Evolutionary conservation across 2,888 invertebrate genomes (phyloP), one percentile per base, ranked within the genome.

Genomic region (Brachycybe producta): DNA sequence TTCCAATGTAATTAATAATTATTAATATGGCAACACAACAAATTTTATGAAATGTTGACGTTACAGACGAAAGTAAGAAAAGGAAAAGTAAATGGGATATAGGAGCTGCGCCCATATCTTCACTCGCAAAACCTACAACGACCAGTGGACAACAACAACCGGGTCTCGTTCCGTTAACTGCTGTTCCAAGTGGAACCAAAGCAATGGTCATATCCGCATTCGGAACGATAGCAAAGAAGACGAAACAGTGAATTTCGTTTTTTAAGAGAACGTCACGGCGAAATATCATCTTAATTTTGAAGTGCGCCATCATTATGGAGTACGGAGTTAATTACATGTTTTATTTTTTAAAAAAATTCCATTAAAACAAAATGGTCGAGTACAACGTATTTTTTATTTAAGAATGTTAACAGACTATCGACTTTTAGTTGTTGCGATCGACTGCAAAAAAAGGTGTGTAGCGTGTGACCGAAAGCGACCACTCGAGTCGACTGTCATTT

Each of bases 51-150:
- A 11, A 8, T 30, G 17, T 41, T 24, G 23, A 17, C 26, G 5
- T 41, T 41, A 7, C 52, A 8, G 61, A 59, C 24, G 57, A 45
- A 19, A 60, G 57, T 28, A 57, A 58, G 26, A 63, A 61, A 50
- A 73, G 88, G 50, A 88, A 87, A 70, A 87, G 87, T 2, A 90
- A 90, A 67, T 90, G 90, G 90, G 88, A 90, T 69, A 84, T 86
- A 40, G 65, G 62, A 7, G 51, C 55, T 7, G 40, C 47, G 11
- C 56, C 56, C 19, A 30, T 50, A 17, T 28, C 49, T 8, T 46
- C 55, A 19, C 51, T 58, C 15, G 54, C 61, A 11, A 52, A 55
- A 24, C 56, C 61, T 24, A 72, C 74, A 50, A 74, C 74, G 0
- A 67, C 65, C 26, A 52, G 61, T 15, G 56, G 23, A 17, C 7